Base-by-base conservation (phyloP, 1,140 invertebrate genomes). In the Theocolax elegans region DNA sequence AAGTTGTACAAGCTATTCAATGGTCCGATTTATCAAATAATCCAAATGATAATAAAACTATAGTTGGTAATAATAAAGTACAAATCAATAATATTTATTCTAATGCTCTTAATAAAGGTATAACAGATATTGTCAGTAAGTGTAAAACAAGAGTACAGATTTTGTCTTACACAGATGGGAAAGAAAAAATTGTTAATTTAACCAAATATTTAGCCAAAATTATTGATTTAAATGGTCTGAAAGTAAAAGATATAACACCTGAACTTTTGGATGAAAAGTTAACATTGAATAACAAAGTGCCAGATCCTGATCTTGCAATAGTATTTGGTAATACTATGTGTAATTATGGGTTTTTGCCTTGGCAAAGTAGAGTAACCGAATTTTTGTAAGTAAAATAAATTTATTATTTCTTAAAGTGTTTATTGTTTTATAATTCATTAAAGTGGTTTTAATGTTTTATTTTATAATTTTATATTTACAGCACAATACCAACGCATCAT, bases 301-400 rank as follows among this genome's bases (percentile, higher is more conserved):
- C 90, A 29, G 90, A 92, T 72, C 91, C 91, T 21, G 90, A 92
- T 74, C 76, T 92, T 70, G 89, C 87, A 40, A 77, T 93, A 64
- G 87, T 89, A 76, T 90, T 87, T 77, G 91, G 90, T 23, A 79
- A 87, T 23, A 74, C 81, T 42, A 89, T 88, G 74, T 87, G 82
- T 67, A 89, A 89, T 42, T 87, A 87, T 78, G 90, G 90, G 66
- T 85, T 91, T 79, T 81, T 91, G 19, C 91, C 91, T 42, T 93
- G 91, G 92, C 91, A 92, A 75, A 89, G 91, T 74, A 87, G 89
- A 84, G 76, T 91, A 49, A 90, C 91, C 38, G 91, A 92, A 85
- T 92, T 93, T 83, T 80, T 90, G 81, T 89, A 86, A 81, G 85
- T 76, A 17, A 53, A 29, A 35, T 35, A 35, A 6, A 35, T 35